Conservation (phyloP, 2,797 vertebrate species). For the Accipiter fasciatus region DNA sequence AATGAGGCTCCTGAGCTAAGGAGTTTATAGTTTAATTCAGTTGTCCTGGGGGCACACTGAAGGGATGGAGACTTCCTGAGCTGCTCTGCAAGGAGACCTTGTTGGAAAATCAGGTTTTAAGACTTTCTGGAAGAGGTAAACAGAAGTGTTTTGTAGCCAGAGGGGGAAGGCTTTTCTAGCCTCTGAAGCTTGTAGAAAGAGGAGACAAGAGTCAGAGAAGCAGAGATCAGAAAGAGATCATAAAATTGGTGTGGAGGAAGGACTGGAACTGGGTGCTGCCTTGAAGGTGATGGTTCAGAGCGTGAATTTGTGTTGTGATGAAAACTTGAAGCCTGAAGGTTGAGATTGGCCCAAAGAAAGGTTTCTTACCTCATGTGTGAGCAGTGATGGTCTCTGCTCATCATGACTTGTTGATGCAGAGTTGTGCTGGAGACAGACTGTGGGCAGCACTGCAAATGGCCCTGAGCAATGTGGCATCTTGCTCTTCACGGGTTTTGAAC, state of each 20-base stretch:
- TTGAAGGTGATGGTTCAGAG: not conserved
- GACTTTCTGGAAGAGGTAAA: not conserved
- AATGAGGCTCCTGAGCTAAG: not conserved
- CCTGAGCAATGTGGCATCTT: not conserved
- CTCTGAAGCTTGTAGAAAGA: not conserved
- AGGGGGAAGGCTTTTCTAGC: not conserved
- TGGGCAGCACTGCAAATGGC: not conserved
- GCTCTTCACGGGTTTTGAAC: not conserved
- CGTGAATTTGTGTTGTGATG: not conserved
- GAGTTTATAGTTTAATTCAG: not conserved
- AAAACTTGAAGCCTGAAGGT: not conserved
- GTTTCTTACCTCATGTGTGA: not conserved
- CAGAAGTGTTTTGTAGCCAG: not conserved
- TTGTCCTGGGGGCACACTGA: not conserved
- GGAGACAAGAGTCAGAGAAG: not conserved
- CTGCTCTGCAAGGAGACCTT: not conserved
- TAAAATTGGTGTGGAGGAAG: not conserved
- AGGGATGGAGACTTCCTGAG: not conserved
- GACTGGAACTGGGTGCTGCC: not conserved
- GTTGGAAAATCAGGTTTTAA: not conserved
- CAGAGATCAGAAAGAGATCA: not conserved
- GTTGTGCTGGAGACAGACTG: not conserved
- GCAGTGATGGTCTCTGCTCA: not conserved
- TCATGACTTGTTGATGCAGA: rapidly evolving
- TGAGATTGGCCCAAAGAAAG: not conserved